Base-by-base conservation (phyloP, 1,140 invertebrate genomes). In the Andricus grossulariae region DNA sequence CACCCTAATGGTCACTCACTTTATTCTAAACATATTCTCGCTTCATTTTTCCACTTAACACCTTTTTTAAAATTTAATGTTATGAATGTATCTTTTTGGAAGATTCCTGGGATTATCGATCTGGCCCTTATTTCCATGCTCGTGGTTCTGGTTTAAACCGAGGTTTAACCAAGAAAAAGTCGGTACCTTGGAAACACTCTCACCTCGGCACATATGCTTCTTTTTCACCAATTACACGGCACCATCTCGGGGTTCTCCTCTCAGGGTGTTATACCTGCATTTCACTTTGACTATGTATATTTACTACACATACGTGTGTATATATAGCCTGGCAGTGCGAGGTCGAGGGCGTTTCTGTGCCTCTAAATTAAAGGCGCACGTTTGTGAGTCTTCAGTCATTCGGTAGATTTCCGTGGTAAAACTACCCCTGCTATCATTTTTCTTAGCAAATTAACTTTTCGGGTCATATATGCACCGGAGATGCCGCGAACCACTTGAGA, bases 291-390 rank as follows among this genome's bases (percentile, higher is more conserved):
- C 15, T 25, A 45, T 60, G 15, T 60, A 25, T 60, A 32, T 39
- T 60, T 32, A 45, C 60, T 66, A n/a, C 60, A 39, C 60, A 66
- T 66, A 66, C 60, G 60, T 66, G 60, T 66, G 39, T 66, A 66
- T 39, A 66, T 39, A 66, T 25, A 75, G 50, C 50, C 32, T 45
- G 11, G 50, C 71, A 80, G 80, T 81, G 85, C 84, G 87, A 87
- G 88, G 87, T 90, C 88, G 89, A 90, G 89, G 86, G 88, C 86
- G 88, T 83, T 86, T 60, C 80, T 83, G 86, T 84, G 86, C 76
- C 86, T 90, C 88, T 87, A 90, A 90, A 90, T 90, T 90, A 90
- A 90, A 90, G 88, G 87, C 89, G 88, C 89, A 84, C 87, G 85
- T 85, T 86, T 88, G 86, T 85, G 83, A 86, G 87, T 87, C 86